Conservation (phyloP, 2,113 vertebrate species). For the Taxidea taxus region DNA sequence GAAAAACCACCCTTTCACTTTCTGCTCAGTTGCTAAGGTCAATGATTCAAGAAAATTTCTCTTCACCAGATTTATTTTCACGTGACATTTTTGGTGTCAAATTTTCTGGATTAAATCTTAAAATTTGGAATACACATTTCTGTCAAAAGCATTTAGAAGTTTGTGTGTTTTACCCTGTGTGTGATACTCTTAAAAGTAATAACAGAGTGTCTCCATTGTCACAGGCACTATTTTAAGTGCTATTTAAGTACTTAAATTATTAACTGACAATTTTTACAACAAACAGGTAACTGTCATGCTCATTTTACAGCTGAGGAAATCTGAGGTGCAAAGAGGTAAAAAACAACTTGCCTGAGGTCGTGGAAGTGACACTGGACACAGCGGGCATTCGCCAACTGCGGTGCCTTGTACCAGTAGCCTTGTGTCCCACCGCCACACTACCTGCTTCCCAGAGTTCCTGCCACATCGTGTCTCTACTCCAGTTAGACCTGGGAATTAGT, state of each 20-base stretch:
- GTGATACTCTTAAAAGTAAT: not conserved
- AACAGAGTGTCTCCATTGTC: not conserved
- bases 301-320: not conserved
- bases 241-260: not conserved
- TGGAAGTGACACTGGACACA: not conserved
- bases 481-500: not conserved
- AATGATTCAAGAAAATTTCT: not conserved
- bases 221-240: not conserved
- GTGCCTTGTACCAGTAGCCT: fast-evolving
- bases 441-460: not conserved
- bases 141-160: not conserved
- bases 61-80: not conserved
- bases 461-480: not conserved
- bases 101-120: not conserved
- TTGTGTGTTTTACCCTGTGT: not conserved
- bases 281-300: not conserved
- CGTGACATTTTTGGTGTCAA: not conserved
- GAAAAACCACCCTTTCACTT: not conserved
- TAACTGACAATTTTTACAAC: not conserved
- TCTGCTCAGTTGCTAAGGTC: not conserved
- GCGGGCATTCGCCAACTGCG: fast-evolving
- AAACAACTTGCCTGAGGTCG: not conserved
- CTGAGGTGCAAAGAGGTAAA: not conserved
- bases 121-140: not conserved
- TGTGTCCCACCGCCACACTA: fast-evolving